A percentile compares a stretch with the other conserved stretches of the same genome.
Evolutionary conservation across 2,888 invertebrate genomes (phyloP).

Genomic region (Mechanitis messenoides): DNA sequence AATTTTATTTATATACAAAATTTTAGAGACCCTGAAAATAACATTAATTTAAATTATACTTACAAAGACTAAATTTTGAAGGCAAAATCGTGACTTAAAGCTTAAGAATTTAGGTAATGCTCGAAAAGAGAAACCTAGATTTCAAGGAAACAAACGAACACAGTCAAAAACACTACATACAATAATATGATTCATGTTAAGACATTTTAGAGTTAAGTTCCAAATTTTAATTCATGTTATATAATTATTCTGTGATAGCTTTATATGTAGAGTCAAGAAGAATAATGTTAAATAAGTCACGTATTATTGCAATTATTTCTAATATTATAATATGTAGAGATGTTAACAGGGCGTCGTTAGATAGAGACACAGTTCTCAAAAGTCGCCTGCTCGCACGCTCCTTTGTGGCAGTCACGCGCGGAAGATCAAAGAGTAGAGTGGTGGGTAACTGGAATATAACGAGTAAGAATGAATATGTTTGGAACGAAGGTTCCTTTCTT

Average conservation of each 20-base stretch:
- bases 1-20: too few relatives aligned
- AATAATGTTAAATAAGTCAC: not conserved
- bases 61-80: not conserved
- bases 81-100: not conserved
- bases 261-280: not conserved
- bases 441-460: conserved; percentile 10
- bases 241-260: too few relatives aligned
- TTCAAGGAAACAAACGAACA: not conserved
- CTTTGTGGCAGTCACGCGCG: conserved; percentile 49
- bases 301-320: not conserved
- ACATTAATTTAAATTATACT: too few relatives aligned
- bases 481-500: too few relatives aligned
- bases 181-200: too few relatives aligned
- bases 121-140: not conserved
- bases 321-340: not conserved
- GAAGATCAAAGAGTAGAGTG: conserved; percentile 37
- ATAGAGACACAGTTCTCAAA: conserved; percentile 25
- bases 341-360: conserved; percentile 24
- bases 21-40: too few relatives aligned
- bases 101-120: not conserved
- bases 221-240: not conserved
- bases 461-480: not conserved
- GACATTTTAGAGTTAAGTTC: too few relatives aligned
- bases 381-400: conserved; percentile 31
- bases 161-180: not conserved